A percentile compares a stretch with the other conserved stretches of the same genome.
Evolutionary conservation across 2,113 vertebrate species (phyloP).

Genomic region (Hyperopisus bebe): DNA sequence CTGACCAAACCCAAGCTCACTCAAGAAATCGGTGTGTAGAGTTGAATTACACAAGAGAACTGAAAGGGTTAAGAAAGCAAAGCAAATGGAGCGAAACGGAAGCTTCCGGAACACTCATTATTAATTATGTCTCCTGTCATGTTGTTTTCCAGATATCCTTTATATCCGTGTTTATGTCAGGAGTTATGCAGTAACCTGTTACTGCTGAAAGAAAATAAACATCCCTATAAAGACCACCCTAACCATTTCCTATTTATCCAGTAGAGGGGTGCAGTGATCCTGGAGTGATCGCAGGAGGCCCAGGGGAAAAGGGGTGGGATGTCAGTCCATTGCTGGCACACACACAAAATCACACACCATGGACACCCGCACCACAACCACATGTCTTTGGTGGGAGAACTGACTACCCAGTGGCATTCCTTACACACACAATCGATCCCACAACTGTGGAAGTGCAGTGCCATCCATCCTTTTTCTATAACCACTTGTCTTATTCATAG

Average conservation of each 20-base stretch:
- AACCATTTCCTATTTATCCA: background rate
- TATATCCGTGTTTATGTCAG: background rate
- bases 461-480: background rate
- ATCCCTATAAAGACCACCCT: background rate
- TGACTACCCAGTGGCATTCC: background rate
- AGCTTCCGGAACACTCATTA: background rate
- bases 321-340: background rate
- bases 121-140: constrained; percentile 1
- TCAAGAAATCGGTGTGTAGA: background rate
- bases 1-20: background rate
- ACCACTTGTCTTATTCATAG: too few relatives aligned
- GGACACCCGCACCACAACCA: background rate
- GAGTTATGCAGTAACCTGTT: background rate
- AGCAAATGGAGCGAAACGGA: background rate
- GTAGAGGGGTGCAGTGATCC: background rate
- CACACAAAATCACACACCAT: background rate
- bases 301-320: background rate
- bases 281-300: background rate
- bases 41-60: background rate
- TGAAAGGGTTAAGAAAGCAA: background rate
- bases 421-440: background rate
- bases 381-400: background rate
- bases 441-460: background rate
- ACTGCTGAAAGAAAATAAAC: background rate
- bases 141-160: constrained; percentile 5